Percentiles rank a stretch among this genome's conserved stretches.
phyloP scores from a whole-genome alignment of 2,113 vertebrate genomes.

The Perca schrenkii region DNA sequence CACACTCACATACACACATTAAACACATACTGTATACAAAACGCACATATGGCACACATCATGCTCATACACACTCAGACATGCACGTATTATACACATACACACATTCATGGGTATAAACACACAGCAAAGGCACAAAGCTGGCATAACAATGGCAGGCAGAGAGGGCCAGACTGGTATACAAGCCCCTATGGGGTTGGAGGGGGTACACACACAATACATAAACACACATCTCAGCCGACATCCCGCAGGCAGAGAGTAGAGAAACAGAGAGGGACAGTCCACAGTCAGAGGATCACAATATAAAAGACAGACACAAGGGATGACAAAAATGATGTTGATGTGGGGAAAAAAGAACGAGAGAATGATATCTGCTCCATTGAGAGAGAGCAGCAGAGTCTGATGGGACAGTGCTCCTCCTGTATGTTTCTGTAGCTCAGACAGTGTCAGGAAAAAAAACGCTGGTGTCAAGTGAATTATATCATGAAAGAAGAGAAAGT shows the following conservation, averaged over 20 bases:
- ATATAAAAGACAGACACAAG: slow-evolving; percentile 59
- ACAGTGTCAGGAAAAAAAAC: slow-evolving; percentile 46
- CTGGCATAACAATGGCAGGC: slow-evolving; percentile 71
- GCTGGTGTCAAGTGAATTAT: slow-evolving; percentile 49
- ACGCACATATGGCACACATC: slow-evolving; percentile 8
- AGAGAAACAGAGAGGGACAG: slow-evolving; percentile 35
- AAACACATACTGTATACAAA: slow-evolving; percentile 42
- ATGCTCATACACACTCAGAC: slow-evolving; percentile 22
- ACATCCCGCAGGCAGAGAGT: slow-evolving; percentile 61
- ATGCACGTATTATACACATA: slow-evolving; percentile 13
- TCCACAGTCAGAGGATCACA: slow-evolving; percentile 61
- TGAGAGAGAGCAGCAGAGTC: slow-evolving; percentile 34
- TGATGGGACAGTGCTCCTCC: slow-evolving; percentile 36
- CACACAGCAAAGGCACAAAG: slow-evolving; percentile 68
- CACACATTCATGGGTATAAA: slow-evolving; percentile 39
- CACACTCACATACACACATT: slow-evolving; percentile 37
- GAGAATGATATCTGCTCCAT: slow-evolving; percentile 33
- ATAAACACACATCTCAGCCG: slow-evolving; percentile 27
- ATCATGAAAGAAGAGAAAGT: slow-evolving; percentile 46
- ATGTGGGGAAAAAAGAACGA: slow-evolving; percentile 35
- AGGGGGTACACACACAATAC: slow-evolving; percentile 44
- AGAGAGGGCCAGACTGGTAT: slow-evolving; percentile 66
- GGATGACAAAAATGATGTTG: slow-evolving; percentile 63
- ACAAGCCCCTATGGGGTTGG: slow-evolving; percentile 64
- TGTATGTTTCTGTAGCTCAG: slow-evolving; percentile 45